phyloP scores from a whole-genome alignment of 2,797 vertebrate species.

The Dermochelys coriacea region DNA sequence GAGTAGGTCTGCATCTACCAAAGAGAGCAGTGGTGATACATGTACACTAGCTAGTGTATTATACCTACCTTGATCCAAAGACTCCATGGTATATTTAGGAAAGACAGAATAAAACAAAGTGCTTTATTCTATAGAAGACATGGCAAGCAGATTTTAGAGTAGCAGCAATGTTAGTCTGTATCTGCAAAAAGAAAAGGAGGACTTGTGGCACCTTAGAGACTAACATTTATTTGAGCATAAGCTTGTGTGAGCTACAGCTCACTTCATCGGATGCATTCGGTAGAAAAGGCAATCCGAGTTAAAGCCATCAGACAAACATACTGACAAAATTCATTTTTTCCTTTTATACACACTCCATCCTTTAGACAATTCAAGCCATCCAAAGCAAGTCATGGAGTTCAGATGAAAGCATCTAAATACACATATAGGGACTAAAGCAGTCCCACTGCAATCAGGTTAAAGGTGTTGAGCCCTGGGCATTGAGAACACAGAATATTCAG shows the following conservation, averaged over 20 bases:
- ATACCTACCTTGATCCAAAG: background rate
- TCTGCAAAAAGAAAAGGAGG: too few relatives aligned
- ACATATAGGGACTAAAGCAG: background rate
- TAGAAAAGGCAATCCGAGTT: background rate
- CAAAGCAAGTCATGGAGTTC: background rate
- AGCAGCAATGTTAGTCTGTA: too few relatives aligned
- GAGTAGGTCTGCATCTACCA: too few relatives aligned
- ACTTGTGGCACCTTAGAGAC: too few relatives aligned
- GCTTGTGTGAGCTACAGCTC: too few relatives aligned
- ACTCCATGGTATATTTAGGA: background rate
- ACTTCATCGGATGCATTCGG: too few relatives aligned
- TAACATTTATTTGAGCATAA: too few relatives aligned
- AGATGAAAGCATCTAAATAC: background rate
- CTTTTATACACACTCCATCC: background rate
- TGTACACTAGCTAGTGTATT: too few relatives aligned
- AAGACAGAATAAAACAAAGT: background rate
- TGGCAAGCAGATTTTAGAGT: background rate
- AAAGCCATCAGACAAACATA: background rate
- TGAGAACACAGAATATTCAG: background rate
- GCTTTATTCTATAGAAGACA: background rate
- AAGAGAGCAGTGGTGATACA: fast-evolving
- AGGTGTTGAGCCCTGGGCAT: too few relatives aligned
- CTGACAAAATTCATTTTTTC: background rate
- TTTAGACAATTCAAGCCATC: background rate
- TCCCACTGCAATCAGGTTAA: too few relatives aligned